Evolutionary conservation across 2,113 vertebrate species (phyloP).

Genomic region (Bombycilla garrulus): DNA sequence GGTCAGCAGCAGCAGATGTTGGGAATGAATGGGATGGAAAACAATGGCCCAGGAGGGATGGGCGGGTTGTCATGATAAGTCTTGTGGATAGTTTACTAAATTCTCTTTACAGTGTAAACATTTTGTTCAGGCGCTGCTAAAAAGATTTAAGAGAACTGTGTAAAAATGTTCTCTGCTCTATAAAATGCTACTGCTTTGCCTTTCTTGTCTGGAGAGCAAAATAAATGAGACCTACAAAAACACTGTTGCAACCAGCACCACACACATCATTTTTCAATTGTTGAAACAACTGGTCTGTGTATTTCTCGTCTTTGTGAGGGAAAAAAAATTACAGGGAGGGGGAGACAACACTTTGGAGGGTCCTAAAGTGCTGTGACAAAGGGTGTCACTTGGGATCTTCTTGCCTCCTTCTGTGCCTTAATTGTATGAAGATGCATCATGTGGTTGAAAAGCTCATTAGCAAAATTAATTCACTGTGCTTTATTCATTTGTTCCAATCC

Average conservation of each 20-base stretch:
- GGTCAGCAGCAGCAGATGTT: not conserved
- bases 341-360: not conserved
- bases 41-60: not conserved
- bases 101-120: slow-evolving; percentile 23
- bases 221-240: slow-evolving; percentile 49
- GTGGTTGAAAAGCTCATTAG: slow-evolving; percentile 51
- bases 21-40: not conserved
- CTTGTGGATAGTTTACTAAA: not conserved
- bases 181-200: slow-evolving; percentile 58
- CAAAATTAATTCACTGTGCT: slow-evolving; percentile 58
- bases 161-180: slow-evolving; percentile 43
- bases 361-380: slow-evolving; percentile 16
- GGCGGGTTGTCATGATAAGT: not conserved
- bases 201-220: slow-evolving; percentile 31
- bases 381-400: not conserved
- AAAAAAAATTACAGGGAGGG: slow-evolving; percentile 5
- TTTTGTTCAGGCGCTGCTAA: slow-evolving; percentile 28
- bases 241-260: not conserved
- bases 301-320: not conserved
- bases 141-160: slow-evolving; percentile 52
- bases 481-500: slow-evolving; percentile 37
- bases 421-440: slow-evolving; percentile 41
- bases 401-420: slow-evolving; percentile 9
- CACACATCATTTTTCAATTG: slow-evolving; percentile 35
- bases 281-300: not conserved